These are phyloP conservation scores for Agriopis marginaria DNA, from an alignment of 2,888 invertebrate genomes.

Conservation along the genomic window DNA sequence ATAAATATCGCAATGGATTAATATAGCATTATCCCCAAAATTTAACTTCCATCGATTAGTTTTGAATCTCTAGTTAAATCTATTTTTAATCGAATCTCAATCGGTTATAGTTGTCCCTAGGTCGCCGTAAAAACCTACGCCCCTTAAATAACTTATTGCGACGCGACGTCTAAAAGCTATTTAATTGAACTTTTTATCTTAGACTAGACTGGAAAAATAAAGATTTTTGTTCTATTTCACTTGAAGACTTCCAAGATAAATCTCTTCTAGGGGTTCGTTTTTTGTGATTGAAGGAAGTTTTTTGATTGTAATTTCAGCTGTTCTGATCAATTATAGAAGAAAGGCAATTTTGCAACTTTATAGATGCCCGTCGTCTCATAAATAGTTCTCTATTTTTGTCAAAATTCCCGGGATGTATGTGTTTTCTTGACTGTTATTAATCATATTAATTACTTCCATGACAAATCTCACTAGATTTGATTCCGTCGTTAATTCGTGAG, in stretches of 20 bases:
- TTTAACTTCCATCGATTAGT: too few relatives aligned
- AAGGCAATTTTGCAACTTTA: slow-evolving; percentile 6
- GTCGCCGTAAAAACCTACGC: not conserved
- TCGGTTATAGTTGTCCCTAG: not conserved
- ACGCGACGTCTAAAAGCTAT: slow-evolving; percentile 15
- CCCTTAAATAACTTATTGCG: slow-evolving; percentile 13
- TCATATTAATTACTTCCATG: too few relatives aligned
- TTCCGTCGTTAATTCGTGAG: too few relatives aligned
- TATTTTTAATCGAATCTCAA: not conserved
- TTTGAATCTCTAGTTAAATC: too few relatives aligned
- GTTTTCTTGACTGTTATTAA: too few relatives aligned
- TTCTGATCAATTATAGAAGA: slow-evolving; percentile 1
- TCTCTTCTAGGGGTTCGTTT: slow-evolving; percentile 10
- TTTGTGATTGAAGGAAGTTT: slow-evolving; percentile 6
- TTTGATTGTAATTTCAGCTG: slow-evolving; percentile 20
- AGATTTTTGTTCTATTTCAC: slow-evolving; percentile 11
- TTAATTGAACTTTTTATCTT: slow-evolving; percentile 16
- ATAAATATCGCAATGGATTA: too few relatives aligned
- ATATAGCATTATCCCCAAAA: too few relatives aligned
- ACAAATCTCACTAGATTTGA: too few relatives aligned
- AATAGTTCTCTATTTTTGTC: too few relatives aligned
- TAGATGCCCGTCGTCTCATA: not conserved
- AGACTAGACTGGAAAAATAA: slow-evolving; percentile 13
- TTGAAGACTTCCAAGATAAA: slow-evolving; percentile 8
- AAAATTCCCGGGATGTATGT: not conserved